A percentile compares a stretch with the other conserved stretches of the same genome.
phyloP scores from a whole-genome alignment of 2,113 vertebrate species.

The Megaptera novaeangliae region DNA sequence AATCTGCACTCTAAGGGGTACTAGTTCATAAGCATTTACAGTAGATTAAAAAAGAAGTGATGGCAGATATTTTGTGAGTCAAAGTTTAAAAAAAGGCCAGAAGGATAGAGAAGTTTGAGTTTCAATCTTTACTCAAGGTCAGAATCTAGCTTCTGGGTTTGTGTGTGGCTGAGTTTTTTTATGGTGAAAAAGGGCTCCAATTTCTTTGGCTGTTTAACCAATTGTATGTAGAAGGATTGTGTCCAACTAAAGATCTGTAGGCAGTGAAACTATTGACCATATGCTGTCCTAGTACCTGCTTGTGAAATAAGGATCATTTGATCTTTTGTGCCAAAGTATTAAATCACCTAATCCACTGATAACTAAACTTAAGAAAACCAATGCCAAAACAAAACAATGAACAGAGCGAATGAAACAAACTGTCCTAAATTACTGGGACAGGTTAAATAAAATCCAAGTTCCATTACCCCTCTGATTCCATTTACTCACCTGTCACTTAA shows the following conservation, averaged over 20 bases:
- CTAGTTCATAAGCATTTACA: constrained; percentile 11
- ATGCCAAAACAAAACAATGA: background rate
- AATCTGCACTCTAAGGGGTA: background rate
- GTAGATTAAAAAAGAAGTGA: constrained; percentile 29
- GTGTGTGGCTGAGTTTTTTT: background rate
- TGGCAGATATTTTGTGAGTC: background rate
- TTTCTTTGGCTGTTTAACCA: constrained; percentile 22
- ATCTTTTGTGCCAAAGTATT: background rate
- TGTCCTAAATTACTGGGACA: background rate
- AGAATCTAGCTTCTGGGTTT: background rate
- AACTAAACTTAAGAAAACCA: background rate
- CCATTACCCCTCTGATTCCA: background rate
- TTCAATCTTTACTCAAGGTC: constrained; percentile 39
- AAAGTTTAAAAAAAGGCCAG: constrained; percentile 15
- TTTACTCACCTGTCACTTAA: background rate
- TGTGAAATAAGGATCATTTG: background rate
- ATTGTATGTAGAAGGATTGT: background rate
- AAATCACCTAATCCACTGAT: background rate
- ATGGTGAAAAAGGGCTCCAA: background rate
- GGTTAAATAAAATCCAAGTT: background rate
- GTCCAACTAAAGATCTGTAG: background rate
- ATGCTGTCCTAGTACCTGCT: background rate
- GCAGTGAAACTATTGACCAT: background rate
- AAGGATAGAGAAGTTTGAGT: background rate
- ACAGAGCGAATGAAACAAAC: background rate